Base-by-base conservation (phyloP, 2,113 vertebrate genomes). In the Symphodus melops region DNA sequence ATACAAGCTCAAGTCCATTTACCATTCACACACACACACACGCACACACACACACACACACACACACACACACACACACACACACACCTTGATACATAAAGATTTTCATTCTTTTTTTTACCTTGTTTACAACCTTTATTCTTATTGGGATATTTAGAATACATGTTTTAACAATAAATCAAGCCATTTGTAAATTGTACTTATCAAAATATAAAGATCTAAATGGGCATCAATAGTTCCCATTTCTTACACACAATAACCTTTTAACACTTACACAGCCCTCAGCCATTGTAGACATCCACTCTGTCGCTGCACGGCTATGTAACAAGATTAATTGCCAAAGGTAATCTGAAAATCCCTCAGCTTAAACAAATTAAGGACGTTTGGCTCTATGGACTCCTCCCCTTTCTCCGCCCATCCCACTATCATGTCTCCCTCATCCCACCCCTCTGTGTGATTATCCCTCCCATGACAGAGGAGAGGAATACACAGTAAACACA, bases 341-440 rank as follows among this genome's bases (percentile, higher is more conserved):
- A 86, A 89, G 87, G 79, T 95, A 94, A 94, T 93, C 92, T 89
- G 60, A 44, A 91, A 92, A 93, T 92, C 92, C 92, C 83, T 52
- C 12, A 58, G 82, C 66, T 94, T 91, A 93, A 88, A 82, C 88
- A 92, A 92, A 91, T 90, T 74, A 91, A 90, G 83, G 77, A 78
- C 81, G 72, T 86, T 83, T 83, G 78, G 62, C 64, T 85, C 83
- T 55, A 60, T 42, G 54, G 28, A 44, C 74, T 80, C 59, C 70
- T 52, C 71, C 73, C 76, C 68, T 81, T 71, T 75, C 74, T 54
- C 64, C 59, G 0, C 57, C 81, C 74, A 23, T 68, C 64, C 56
- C 9, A 6, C 52, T 58, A 36, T 42, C 52, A 49, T 23, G 28
- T 72, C 23, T 33, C 54, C 19, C 16, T 54, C 41, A 14, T 36